These are phyloP conservation scores for Adelges cooleyi DNA, from an alignment of 1,140 invertebrate species.

Conservation along the genomic window DNA sequence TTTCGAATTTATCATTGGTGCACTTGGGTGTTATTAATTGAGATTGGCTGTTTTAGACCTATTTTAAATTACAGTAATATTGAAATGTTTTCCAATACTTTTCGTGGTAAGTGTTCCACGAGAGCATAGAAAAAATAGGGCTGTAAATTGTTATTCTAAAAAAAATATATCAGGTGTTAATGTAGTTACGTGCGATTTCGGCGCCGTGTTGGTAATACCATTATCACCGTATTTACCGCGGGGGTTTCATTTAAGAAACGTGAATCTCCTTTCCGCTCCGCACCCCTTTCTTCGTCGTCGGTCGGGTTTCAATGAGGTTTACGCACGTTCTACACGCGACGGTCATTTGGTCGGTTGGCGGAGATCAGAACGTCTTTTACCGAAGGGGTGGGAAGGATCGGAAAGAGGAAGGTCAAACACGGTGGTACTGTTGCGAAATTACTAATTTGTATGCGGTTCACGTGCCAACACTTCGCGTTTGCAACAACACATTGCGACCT, in stretches of 20 bases:
- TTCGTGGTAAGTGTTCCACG: too few species aligned
- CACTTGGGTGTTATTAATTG: too few species aligned
- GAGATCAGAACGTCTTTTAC: background rate
- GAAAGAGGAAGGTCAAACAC: background rate
- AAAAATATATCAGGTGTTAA: too few species aligned
- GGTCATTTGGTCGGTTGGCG: background rate
- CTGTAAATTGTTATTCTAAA: too few species aligned
- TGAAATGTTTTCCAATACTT: too few species aligned
- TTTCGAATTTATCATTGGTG: too few species aligned
- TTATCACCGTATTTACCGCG: slow-evolving; percentile 6
- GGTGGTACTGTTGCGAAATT: slow-evolving; percentile 7
- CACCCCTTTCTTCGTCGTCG: background rate
- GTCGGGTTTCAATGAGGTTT: slow-evolving; percentile 15
- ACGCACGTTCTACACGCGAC: background rate
- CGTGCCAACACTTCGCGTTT: slow-evolving; percentile 19
- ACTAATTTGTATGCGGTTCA: slow-evolving; percentile 14
- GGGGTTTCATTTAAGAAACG: slow-evolving; percentile 12
- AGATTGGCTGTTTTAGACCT: too few species aligned
- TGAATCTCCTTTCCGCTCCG: too few species aligned
- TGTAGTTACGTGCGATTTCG: too few species aligned
- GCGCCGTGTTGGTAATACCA: too few species aligned
- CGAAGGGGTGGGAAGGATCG: background rate
- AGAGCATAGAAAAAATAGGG: too few species aligned
- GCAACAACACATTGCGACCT: slow-evolving; percentile 21
- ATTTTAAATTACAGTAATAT: too few species aligned